Percentiles rank a stretch among this genome's conserved stretches.
Evolutionary conservation across 2,113 vertebrate species (phyloP).

Genomic region (Ameiurus melas): DNA sequence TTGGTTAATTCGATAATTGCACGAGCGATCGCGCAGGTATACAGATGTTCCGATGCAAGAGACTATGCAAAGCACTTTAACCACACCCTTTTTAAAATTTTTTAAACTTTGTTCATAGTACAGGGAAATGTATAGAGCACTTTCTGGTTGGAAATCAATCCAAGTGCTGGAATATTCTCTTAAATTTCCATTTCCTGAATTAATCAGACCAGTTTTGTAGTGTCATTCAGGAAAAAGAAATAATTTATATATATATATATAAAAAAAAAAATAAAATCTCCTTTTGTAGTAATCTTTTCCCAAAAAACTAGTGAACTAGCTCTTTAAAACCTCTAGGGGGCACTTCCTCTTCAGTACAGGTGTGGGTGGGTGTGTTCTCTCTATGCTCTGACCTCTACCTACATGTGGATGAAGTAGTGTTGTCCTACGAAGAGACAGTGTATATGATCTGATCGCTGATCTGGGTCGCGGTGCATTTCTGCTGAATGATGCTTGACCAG

Average conservation of each 20-base stretch:
- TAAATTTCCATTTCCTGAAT: background rate
- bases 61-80: background rate
- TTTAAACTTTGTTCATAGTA: background rate
- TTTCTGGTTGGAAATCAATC: too few relatives aligned
- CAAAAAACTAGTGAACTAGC: background rate
- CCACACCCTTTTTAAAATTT: background rate
- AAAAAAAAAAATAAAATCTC: too few relatives aligned
- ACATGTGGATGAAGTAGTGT: background rate
- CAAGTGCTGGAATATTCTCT: background rate
- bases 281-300: background rate
- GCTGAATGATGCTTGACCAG: constrained; percentile 71
- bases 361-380: background rate
- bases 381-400: background rate
- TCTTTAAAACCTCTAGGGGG: background rate
- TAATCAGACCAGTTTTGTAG: background rate
- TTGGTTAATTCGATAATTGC: background rate
- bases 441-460: background rate
- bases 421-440: background rate
- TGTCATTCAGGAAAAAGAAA: background rate
- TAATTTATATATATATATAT: too few relatives aligned
- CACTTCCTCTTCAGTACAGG: background rate
- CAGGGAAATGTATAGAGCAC: background rate
- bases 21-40: background rate
- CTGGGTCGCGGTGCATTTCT: too few relatives aligned
- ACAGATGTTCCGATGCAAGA: background rate